Conservation (phyloP, 2,888 invertebrate species). For the Zaprionus obscuricornis region DNA sequence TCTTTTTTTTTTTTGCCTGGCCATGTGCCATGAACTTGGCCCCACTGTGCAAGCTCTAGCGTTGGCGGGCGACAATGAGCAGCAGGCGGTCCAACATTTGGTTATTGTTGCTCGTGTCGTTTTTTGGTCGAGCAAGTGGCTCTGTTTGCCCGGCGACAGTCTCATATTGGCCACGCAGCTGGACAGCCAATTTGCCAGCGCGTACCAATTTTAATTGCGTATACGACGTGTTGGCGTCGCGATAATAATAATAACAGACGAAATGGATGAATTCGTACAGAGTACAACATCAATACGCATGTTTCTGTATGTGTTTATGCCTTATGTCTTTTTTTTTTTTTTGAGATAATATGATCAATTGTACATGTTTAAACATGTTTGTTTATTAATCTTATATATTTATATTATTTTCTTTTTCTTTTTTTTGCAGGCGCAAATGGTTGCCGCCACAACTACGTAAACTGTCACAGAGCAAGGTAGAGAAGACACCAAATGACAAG, state of each 20-base stretch:
- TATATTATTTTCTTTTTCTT: neutral
- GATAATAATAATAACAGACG: neutral
- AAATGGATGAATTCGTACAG: slow-evolving; percentile 61
- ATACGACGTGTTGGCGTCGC: slow-evolving; percentile 24
- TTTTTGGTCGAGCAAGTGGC: too few species aligned
- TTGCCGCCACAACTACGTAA: slow-evolving; percentile 94
- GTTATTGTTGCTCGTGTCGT: slow-evolving; percentile 46
- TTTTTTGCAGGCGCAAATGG: slow-evolving; percentile 90
- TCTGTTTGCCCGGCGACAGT: slow-evolving; percentile 56
- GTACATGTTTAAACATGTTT: too few species aligned
- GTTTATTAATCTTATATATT: neutral
- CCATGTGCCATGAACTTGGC: slow-evolving; percentile 60
- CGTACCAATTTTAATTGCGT: slow-evolving; percentile 40
- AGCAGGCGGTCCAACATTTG: slow-evolving; percentile 46
- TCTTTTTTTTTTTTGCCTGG: slow-evolving; percentile 28
- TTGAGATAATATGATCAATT: too few species aligned
- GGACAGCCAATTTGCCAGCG: slow-evolving; percentile 64
- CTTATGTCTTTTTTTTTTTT: too few species aligned
- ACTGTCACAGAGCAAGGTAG: slow-evolving; percentile 93
- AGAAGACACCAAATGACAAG: slow-evolving; percentile 87
- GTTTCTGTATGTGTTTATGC: slow-evolving; percentile 61
- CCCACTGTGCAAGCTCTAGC: slow-evolving; percentile 56
- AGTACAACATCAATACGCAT: slow-evolving; percentile 50
- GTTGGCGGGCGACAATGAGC: slow-evolving; percentile 41
- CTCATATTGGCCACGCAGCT: slow-evolving; percentile 70